Conservation (phyloP, 2,113 vertebrate genomes). For the Gymnarchus niloticus region DNA sequence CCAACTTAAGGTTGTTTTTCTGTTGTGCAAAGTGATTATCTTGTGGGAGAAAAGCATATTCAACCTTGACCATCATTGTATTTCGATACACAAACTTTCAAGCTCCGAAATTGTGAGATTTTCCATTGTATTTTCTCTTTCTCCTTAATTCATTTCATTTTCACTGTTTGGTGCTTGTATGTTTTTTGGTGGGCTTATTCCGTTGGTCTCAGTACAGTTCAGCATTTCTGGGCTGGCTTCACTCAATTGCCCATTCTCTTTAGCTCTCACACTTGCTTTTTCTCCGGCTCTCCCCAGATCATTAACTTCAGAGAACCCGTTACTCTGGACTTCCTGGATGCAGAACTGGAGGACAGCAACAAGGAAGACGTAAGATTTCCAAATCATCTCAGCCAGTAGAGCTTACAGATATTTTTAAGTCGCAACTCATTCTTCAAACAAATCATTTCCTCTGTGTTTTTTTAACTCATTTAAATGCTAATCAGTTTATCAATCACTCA, state of each 20-base stretch:
- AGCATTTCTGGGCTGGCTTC: background rate
- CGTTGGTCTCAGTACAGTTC: background rate
- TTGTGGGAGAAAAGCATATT: background rate
- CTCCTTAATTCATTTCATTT: background rate
- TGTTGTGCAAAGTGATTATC: background rate
- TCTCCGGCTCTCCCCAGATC: conserved; percentile 61
- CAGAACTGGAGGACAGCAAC: conserved; percentile 87
- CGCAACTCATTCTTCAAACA: background rate
- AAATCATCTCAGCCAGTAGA: background rate
- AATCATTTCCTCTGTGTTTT: background rate
- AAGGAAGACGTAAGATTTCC: conserved; percentile 80
- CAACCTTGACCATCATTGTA: background rate
- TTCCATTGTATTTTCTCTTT: background rate
- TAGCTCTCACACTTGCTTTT: conserved; percentile 8
- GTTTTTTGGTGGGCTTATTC: background rate
- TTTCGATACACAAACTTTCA: background rate
- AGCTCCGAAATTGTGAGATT: background rate
- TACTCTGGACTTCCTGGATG: conserved; percentile 92
- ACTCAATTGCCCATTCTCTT: conserved; percentile 27
- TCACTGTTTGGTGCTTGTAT: no score
- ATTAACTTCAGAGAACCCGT: conserved; percentile 92
- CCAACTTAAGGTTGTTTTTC: background rate
- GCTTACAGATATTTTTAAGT: background rate
- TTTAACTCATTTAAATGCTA: background rate
- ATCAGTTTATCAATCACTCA: background rate